Base-by-base conservation (phyloP, 1,140 invertebrate species). In the Conopomorpha cramerella region DNA sequence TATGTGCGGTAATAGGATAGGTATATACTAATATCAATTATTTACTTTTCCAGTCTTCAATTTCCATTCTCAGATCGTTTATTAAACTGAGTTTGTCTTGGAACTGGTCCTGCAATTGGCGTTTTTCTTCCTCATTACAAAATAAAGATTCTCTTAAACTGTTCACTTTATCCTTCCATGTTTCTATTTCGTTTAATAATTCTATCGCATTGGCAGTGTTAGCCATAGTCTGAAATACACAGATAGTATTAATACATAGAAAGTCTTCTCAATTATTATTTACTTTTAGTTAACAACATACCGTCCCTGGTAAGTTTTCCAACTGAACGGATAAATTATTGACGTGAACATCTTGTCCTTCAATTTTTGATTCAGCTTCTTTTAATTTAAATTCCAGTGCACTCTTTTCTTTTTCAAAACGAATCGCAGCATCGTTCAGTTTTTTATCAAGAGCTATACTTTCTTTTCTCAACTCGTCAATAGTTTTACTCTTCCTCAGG, bases 281-380 rank as follows among this genome's bases (percentile, higher is more conserved):
- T 36, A 43, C 28, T 37, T 17, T 27, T 17, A 16, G 26, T 40
- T 23, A 31, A 27, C 29, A 12, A 46, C 45, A 49, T 38, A 64
- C 62, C 18, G 46, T 58, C 15, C 56, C 39, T 8, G 36, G 36
- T 29, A 71, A 37, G 43, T 42, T 53, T 38, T 68, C 59, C 28
- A 72, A 55, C 55, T 76, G 62, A 16, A 34, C 11, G 0, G 55
- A 52, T 36, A 76, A 55, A 37, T 55, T 65, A 49, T 58, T 66
- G 13, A 76, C 72, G 52, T 76, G 67, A 41, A 72, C 59, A 16
- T 63, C 64, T 48, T 71, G 62, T 39, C 67, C 72, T 59, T 71
- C 61, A 14, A 59, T 43, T 52, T 62, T 63, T 38, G 67, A 72
- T 39, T 76, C 71, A 30, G 43, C 51, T 60, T 76, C 65, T 42